Evolutionary conservation across 2,888 invertebrate genomes (phyloP).

Genomic region (Trissonchulus latispiculum): DNA sequence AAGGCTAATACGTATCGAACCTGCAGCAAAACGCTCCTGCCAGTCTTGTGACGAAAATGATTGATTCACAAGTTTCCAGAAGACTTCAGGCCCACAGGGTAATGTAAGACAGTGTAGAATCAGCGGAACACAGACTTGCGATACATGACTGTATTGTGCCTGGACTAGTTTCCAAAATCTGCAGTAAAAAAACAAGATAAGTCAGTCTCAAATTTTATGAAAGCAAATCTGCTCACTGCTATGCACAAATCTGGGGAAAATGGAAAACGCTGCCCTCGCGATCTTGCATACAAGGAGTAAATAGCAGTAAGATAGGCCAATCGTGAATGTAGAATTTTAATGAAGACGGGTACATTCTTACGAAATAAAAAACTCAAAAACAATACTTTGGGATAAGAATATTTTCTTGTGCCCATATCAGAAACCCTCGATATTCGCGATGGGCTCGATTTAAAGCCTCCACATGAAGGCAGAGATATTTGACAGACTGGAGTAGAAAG

Average conservation of each 20-base stretch:
- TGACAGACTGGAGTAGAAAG: slow-evolving; percentile 79
- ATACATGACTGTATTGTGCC: slow-evolving; percentile 83
- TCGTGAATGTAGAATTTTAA: too few relatives aligned
- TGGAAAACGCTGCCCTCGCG: too few relatives aligned
- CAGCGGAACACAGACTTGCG: slow-evolving; percentile 79
- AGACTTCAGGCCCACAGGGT: slow-evolving; percentile 83
- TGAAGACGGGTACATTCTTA: too few relatives aligned
- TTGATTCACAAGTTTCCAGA: slow-evolving; percentile 87
- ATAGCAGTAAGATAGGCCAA: too few relatives aligned
- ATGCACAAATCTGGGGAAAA: too few relatives aligned
- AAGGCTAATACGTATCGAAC: too few relatives aligned
- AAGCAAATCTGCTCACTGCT: too few relatives aligned
- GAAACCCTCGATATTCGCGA: slow-evolving; percentile 72
- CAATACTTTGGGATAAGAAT: slow-evolving; percentile 73
- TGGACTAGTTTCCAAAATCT: slow-evolving; percentile 87
- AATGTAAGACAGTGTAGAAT: slow-evolving; percentile 87
- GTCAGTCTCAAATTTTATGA: too few relatives aligned
- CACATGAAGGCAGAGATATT: slow-evolving; percentile 78
- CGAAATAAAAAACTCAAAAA: slow-evolving; percentile 13
- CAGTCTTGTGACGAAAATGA: slow-evolving; percentile 84
- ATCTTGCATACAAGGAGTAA: too few relatives aligned
- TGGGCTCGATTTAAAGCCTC: slow-evolving; percentile 78
- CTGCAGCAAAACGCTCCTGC: slow-evolving; percentile 77
- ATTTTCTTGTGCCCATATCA: slow-evolving; percentile 93
- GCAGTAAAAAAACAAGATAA: too few relatives aligned